Percentiles rank a stretch among this genome's conserved stretches.
phyloP scores from a whole-genome alignment of 2,113 vertebrate species.

The Otocyon megalotis region DNA sequence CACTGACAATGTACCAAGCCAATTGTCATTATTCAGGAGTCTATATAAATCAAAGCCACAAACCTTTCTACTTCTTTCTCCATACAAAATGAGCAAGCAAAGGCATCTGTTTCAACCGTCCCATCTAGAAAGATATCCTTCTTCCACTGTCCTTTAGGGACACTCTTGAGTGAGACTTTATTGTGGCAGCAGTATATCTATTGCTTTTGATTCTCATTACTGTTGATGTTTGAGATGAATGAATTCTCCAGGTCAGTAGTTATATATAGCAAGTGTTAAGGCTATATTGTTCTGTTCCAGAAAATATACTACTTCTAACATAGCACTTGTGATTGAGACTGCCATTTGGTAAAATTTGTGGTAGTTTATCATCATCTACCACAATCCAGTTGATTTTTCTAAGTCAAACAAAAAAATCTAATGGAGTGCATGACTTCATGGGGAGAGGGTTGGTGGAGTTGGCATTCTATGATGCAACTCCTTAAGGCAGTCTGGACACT shows the following conservation, averaged over 20 bases:
- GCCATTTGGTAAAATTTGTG: not conserved
- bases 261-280: not conserved
- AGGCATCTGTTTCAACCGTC: not conserved
- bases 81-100: not conserved
- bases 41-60: not conserved
- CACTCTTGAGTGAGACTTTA: not conserved
- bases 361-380: not conserved
- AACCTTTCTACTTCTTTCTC: not conserved
- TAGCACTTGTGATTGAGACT: not conserved
- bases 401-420: not conserved
- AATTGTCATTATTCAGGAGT: not conserved
- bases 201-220: conserved; percentile 9
- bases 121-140: not conserved
- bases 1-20: not conserved
- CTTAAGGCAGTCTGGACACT: not conserved
- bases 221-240: not conserved
- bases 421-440: not conserved
- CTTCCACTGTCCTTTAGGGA: not conserved
- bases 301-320: not conserved
- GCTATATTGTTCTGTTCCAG: not conserved
- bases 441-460: not conserved
- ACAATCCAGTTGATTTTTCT: not conserved
- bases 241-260: not conserved
- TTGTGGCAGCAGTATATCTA: not conserved
- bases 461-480: not conserved